These are phyloP conservation scores for Frankliniella fusca DNA, from an alignment of 2,888 invertebrate species.

Conservation along the genomic window DNA sequence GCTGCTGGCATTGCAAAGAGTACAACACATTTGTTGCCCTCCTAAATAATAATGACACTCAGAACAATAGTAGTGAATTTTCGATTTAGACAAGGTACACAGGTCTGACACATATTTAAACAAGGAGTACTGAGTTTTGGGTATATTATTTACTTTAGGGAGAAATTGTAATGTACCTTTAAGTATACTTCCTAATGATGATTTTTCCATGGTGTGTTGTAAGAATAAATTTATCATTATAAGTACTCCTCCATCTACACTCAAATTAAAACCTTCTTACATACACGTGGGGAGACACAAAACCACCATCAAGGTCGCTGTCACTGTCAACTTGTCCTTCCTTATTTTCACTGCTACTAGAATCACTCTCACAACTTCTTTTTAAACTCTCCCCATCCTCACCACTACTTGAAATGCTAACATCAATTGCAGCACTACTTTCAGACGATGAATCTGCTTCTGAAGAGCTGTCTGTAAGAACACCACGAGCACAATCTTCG, in stretches of 20 bases:
- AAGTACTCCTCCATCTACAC: background rate
- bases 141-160: background rate
- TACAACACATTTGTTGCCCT: background rate
- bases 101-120: background rate
- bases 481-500: no score
- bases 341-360: background rate
- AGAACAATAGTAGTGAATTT: background rate
- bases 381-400: no score
- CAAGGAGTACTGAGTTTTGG: background rate
- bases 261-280: background rate
- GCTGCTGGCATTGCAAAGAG: background rate
- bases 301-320: background rate
- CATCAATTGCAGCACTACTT: background rate
- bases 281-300: background rate
- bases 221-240: background rate
- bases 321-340: no score
- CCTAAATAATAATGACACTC: background rate
- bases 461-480: no score
- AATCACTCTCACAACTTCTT: no score
- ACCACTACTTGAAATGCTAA: background rate
- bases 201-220: background rate
- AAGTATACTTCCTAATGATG: background rate
- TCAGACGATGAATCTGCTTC: no score
- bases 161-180: background rate
- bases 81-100: background rate